Percentiles rank a stretch among this genome's conserved stretches.
These are phyloP conservation scores for Gadus macrocephalus DNA, from an alignment of 2,113 vertebrate species.

Conservation along the genomic window DNA sequence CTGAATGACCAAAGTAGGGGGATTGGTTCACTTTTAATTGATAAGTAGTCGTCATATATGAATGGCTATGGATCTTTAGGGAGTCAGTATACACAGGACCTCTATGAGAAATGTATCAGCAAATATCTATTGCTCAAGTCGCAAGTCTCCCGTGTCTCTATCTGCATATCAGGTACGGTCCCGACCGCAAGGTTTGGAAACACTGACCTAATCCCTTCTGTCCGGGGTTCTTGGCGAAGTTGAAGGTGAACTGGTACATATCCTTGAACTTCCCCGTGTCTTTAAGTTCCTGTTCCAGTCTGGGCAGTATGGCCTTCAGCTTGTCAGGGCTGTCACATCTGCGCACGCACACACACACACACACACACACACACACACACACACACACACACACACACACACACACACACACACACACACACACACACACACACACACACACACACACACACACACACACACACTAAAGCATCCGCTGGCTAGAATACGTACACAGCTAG, in stretches of 20 bases:
- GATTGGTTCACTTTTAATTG: too few species aligned
- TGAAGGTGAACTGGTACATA: constrained; percentile 96
- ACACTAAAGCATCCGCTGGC: too few species aligned
- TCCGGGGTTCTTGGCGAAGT: constrained; percentile 94
- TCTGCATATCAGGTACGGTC: background rate
- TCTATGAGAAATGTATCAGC: too few species aligned
- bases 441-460: background rate
- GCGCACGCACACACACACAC: background rate
- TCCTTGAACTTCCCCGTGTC: constrained; percentile 90
- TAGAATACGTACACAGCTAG: too few species aligned
- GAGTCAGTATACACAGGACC: too few species aligned
- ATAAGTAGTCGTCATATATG: too few species aligned
- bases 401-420: background rate
- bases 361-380: background rate
- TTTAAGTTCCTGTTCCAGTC: constrained; percentile 90
- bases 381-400: too few species aligned
- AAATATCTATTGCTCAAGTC: too few species aligned
- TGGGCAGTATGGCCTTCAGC: constrained; percentile 82
- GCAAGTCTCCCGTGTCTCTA: too few species aligned
- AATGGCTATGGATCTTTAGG: too few species aligned
- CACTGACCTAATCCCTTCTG: constrained; percentile 93
- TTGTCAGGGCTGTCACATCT: constrained; percentile 93
- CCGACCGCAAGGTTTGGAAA: background rate
- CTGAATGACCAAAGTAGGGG: too few species aligned
- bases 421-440: background rate